Base-by-base conservation (phyloP, 2,797 vertebrate genomes). In the Dromococcyx pavoninus region DNA sequence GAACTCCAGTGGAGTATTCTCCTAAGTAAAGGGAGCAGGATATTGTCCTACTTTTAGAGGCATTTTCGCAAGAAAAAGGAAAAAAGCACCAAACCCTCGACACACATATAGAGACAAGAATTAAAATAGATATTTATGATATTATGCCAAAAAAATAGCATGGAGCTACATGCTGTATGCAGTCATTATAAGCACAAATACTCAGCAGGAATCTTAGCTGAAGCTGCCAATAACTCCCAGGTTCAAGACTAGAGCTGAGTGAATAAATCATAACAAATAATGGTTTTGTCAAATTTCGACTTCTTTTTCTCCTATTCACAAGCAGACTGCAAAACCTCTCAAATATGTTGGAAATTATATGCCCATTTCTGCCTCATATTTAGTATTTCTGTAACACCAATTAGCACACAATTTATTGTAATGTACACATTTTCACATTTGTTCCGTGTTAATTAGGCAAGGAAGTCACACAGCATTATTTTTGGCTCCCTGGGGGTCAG, bases 221-320 rank as follows among this genome's bases (percentile, higher is more conserved):
- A 95, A 94, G 83, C 96, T 96, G 95, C 96, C 95, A 96, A 94
- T 95, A 96, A 95, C 95, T 95, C 88, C 90, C 86, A 96, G 92
- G 95, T 96, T 96, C 83, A 87, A 83, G 94, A 94, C 83, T 79
- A 46, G 86, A 96, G 83, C 91, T 94, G 95, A 96, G 95, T 67
- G 94, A 94, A 96, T 96, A 96, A 96, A 96, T 95, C 95, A 95
- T 96, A 94, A 91, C 94, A 95, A 96, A 95, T 95, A 95, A 96
- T 94, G 91, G 93, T 88, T 96, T 96, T 96, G 93, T 96, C 94
- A 95, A 96, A 95, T 94, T 94, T 90, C 1, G 6, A 89, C 76
- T 64, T 83, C 74, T 83, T 37, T 66, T 33, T 6, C 60, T 77
- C 76, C 79, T 91, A 78, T 94, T 96, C 90, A 83, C 84, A 95